phyloP scores from a whole-genome alignment of 1,140 invertebrate species.

The Ladona fulva region DNA sequence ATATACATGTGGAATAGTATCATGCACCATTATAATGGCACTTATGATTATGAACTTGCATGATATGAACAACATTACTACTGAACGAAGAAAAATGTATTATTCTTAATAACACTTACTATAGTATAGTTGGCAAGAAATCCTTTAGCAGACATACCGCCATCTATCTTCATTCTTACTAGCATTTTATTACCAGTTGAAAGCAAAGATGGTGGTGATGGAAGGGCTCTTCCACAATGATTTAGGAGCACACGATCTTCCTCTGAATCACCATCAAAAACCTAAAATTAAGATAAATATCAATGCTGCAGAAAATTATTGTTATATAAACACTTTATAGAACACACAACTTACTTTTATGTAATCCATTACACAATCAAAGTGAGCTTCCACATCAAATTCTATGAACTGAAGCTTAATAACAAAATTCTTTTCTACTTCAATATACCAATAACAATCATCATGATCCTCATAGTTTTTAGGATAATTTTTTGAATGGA shows the following conservation, averaged over 20 bases:
- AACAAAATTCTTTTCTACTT: constrained; percentile 53
- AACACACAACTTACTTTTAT: constrained; percentile 21
- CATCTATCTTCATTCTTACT: constrained; percentile 53
- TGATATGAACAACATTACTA: no score
- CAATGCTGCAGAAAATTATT: neutral
- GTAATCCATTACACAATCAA: constrained; percentile 34
- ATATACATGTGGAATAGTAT: no score
- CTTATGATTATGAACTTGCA: no score
- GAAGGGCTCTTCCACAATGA: constrained; percentile 42
- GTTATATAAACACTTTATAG: constrained; percentile 1
- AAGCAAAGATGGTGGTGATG: constrained; percentile 36
- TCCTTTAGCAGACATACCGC: constrained; percentile 51
- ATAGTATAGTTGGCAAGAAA: constrained; percentile 58
- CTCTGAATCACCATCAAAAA: constrained; percentile 52
- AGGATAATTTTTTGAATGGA: constrained; percentile 68
- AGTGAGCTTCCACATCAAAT: constrained; percentile 44
- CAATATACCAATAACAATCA: constrained; percentile 65
- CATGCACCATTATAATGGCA: no score
- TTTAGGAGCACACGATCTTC: constrained; percentile 38
- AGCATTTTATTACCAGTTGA: constrained; percentile 53
- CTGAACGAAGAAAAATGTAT: no score
- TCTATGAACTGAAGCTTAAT: constrained; percentile 49
- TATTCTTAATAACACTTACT: no score
- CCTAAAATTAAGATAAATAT: constrained; percentile 26
- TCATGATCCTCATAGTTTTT: constrained; percentile 55